phyloP scores from a whole-genome alignment of 2,797 vertebrate genomes.

The Sebastes kiyomatsui region DNA sequence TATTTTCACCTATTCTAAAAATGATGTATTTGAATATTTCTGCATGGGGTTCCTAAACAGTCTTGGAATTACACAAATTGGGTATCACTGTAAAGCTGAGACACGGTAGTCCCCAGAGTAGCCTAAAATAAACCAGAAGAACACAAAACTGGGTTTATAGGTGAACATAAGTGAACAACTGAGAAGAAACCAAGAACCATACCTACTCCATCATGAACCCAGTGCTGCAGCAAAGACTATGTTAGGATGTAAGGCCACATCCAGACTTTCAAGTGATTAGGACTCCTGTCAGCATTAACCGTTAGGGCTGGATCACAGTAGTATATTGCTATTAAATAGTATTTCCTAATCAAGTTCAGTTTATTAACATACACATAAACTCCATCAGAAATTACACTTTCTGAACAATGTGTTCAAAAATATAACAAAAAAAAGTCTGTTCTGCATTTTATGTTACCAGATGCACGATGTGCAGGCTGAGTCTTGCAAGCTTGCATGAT shows the following conservation, averaged over 20 bases:
- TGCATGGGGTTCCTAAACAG: too few relatives aligned
- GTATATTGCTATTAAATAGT: neutral
- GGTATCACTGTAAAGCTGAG: too few relatives aligned
- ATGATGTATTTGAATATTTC: too few relatives aligned
- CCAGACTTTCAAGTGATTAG: neutral
- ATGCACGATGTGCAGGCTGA: neutral
- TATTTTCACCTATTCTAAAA: too few relatives aligned
- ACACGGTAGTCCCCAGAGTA: too few relatives aligned
- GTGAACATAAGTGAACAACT: neutral
- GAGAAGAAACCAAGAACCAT: neutral
- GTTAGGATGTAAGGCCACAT: neutral
- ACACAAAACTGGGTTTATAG: neutral
- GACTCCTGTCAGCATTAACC: neutral
- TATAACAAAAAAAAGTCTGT: neutral
- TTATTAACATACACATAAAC: neutral
- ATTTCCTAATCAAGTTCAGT: neutral
- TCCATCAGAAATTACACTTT: neutral
- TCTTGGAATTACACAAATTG: too few relatives aligned
- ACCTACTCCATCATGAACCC: neutral
- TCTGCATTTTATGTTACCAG: neutral
- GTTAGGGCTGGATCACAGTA: neutral
- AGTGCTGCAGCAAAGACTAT: neutral
- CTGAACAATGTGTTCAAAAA: neutral
- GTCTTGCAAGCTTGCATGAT: slow-evolving; percentile 8
- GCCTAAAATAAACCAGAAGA: too few relatives aligned